Evolutionary conservation across 2,888 invertebrate genomes (phyloP).

Genomic region (Lepidochitona cinerea): DNA sequence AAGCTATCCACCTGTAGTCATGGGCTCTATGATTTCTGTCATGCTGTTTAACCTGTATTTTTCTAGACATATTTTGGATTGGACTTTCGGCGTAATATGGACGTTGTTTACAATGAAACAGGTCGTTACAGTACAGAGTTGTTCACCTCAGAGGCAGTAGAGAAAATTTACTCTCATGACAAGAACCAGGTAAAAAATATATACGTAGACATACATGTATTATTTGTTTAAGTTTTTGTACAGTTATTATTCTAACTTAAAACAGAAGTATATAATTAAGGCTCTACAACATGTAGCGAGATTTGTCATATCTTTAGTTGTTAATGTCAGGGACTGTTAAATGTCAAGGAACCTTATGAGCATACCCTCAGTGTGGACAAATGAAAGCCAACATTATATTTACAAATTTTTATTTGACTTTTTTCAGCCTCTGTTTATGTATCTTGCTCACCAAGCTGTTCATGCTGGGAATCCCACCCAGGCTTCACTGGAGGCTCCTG

Average conservation of each 20-base stretch:
- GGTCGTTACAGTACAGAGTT: conserved; percentile 89
- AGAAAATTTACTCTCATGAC: conserved; percentile 78
- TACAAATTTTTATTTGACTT: not conserved
- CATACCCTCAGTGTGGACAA: too few relatives aligned
- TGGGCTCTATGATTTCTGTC: too few relatives aligned
- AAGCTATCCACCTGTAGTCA: too few relatives aligned
- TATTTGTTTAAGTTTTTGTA: too few relatives aligned
- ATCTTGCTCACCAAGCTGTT: conserved; percentile 86
- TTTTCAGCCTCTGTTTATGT: conserved; percentile 84
- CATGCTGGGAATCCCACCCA: conserved; percentile 87
- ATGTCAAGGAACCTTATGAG: too few relatives aligned
- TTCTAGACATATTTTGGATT: conserved; percentile 65
- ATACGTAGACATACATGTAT: too few relatives aligned
- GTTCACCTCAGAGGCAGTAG: conserved; percentile 82
- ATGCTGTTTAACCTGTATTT: not conserved
- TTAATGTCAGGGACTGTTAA: too few relatives aligned
- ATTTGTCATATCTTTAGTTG: too few relatives aligned
- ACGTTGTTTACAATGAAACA: conserved; percentile 71
- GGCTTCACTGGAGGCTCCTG: conserved; percentile 84
- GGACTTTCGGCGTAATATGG: conserved; percentile 78
- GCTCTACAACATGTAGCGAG: too few relatives aligned
- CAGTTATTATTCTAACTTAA: too few relatives aligned
- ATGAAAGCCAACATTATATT: not conserved
- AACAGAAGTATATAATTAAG: too few relatives aligned
- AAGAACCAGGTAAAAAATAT: not conserved